Conservation (phyloP, 2,888 invertebrate genomes). For the Leptinotarsa haldemani region DNA sequence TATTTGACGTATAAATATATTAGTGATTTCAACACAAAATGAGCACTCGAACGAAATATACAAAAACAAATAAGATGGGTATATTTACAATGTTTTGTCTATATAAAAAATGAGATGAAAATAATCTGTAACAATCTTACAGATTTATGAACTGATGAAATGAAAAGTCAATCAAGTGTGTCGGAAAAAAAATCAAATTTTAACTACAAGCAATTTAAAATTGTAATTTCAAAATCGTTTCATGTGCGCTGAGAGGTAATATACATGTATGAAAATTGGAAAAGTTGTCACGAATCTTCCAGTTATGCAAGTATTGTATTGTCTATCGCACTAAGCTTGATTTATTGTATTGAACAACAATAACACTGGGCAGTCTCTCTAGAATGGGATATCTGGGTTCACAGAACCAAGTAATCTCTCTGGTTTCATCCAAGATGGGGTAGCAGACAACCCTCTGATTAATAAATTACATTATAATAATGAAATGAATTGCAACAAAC, state of each 20-base stretch:
- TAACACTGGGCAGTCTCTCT: conserved; percentile 58
- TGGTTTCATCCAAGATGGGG: conserved; percentile 62
- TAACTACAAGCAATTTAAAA: conserved; percentile 22
- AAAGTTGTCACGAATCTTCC: conserved; percentile 60
- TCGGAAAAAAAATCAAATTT: conserved; percentile 15
- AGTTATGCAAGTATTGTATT: conserved; percentile 48
- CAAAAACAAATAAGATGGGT: conserved; percentile 49
- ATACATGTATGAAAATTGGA: conserved; percentile 63
- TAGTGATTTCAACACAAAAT: conserved; percentile 56
- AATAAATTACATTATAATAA: conserved; percentile 53
- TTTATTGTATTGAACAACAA: conserved; percentile 52
- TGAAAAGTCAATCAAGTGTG: conserved; percentile 57
- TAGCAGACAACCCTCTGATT: conserved; percentile 61
- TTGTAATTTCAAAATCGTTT: conserved; percentile 25
- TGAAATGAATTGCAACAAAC: conserved; percentile 56
- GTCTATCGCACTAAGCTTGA: conserved; percentile 53
- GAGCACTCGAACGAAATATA: conserved; percentile 59
- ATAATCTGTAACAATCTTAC: conserved; percentile 53
- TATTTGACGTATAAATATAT: conserved; percentile 56
- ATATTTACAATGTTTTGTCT: conserved; percentile 57
- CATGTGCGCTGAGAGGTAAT: conserved; percentile 59
- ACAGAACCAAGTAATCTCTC: conserved; percentile 64
- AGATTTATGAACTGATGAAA: conserved; percentile 51
- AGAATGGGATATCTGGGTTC: conserved; percentile 59
- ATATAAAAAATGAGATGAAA: conserved; percentile 46